Conservation (phyloP, 2,888 invertebrate genomes). For the Siphonodentalium dalli region DNA sequence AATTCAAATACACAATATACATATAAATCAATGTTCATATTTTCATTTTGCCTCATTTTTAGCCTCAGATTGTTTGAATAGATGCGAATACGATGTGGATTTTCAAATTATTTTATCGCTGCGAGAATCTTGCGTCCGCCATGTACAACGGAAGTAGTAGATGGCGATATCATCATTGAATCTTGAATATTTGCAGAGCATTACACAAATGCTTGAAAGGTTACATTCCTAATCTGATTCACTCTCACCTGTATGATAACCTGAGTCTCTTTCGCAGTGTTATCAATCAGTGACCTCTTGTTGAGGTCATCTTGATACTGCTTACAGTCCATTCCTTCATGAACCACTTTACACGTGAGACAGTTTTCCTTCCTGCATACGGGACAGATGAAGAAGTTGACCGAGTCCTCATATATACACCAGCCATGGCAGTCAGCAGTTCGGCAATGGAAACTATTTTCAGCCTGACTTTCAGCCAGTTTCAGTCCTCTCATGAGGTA, state of each 20-base stretch:
- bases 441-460: constrained; percentile 87
- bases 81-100: too few species aligned
- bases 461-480: constrained; percentile 81
- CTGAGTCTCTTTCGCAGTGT: constrained; percentile 77
- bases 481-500: constrained; percentile 81
- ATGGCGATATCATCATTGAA: background rate
- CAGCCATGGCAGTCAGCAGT: constrained; percentile 87
- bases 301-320: constrained; percentile 77
- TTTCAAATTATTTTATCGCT: too few species aligned
- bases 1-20: too few species aligned
- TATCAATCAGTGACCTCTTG: constrained; percentile 72
- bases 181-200: background rate
- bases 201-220: background rate
- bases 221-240: background rate
- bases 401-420: constrained; percentile 88
- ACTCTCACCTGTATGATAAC: constrained; percentile 74
- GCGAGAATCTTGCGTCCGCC: too few species aligned
- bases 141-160: too few species aligned
- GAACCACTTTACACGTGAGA: constrained; percentile 80
- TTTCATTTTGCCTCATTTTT: too few species aligned
- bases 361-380: constrained; percentile 83
- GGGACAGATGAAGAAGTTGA: constrained; percentile 83
- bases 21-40: too few species aligned
- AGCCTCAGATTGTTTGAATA: too few species aligned
- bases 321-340: constrained; percentile 74